Conservation (phyloP, 2,797 vertebrate genomes). For the Myotis planiceps region DNA sequence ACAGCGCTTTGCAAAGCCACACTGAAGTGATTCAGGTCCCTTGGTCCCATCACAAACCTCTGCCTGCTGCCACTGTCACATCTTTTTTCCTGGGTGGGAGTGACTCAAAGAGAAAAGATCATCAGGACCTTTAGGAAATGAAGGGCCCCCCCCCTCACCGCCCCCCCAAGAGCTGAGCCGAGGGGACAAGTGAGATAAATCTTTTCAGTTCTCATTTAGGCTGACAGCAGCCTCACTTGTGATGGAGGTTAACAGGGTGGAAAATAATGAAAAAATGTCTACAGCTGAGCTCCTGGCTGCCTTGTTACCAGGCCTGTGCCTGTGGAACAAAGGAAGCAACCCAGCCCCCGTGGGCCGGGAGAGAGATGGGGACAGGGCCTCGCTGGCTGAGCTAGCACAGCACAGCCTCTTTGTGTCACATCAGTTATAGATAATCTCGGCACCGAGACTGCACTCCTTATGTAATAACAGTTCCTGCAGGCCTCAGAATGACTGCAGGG, state of each 20-base stretch:
- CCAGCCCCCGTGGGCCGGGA: neutral
- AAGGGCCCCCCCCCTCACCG: conserved; percentile 22
- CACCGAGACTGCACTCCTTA: neutral
- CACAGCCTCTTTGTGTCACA: neutral
- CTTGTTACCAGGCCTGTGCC: conserved; percentile 36
- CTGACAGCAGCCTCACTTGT: conserved; percentile 66
- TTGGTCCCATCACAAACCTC: neutral
- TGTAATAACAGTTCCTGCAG: neutral
- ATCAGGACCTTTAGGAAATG: conserved; percentile 53
- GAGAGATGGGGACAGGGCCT: neutral
- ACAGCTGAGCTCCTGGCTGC: conserved; percentile 74
- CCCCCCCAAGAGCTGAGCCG: neutral
- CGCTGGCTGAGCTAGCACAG: neutral
- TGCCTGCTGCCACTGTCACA: neutral
- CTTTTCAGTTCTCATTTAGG: conserved; percentile 68
- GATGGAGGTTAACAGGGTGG: conserved; percentile 78
- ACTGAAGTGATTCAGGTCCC: neutral
- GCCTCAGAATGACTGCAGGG: neutral
- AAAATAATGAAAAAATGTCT: conserved; percentile 73
- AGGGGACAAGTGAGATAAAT: conserved; percentile 68
- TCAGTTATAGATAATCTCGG: neutral
- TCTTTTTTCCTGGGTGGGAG: conserved; percentile 20
- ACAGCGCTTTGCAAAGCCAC: neutral
- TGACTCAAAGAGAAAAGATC: conserved; percentile 51
- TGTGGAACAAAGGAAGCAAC: conserved; percentile 48